Percentiles rank a stretch among this genome's conserved stretches.
Conservation (phyloP, 2,888 invertebrate species). For the Frankliniella intonsa region DNA sequence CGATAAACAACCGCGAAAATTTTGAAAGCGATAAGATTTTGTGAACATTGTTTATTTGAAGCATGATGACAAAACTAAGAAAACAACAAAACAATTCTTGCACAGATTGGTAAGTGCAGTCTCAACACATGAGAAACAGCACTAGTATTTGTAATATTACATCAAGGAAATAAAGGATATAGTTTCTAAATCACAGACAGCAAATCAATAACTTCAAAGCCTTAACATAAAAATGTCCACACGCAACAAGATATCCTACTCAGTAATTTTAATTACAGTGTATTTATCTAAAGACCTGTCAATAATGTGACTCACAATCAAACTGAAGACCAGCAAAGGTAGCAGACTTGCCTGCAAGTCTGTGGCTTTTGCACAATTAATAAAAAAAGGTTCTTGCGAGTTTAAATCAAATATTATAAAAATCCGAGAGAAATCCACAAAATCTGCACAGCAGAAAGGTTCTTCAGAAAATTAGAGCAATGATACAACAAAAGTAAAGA, state of each 20-base stretch:
- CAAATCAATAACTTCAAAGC: not conserved
- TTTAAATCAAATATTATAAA: not conserved
- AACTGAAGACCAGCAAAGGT: not conserved
- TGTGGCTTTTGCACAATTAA: not conserved
- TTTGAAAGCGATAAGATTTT: too few species aligned
- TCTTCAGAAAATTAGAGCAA: not conserved
- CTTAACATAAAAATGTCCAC: not conserved
- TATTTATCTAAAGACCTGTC: not conserved
- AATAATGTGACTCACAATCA: not conserved
- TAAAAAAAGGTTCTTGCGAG: not conserved
- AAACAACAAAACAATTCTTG: too few species aligned
- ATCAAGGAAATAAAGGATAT: not conserved
- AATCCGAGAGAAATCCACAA: not conserved
- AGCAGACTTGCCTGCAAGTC: not conserved
- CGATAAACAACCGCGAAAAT: too few species aligned
- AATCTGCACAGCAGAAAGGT: not conserved
- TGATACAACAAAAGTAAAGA: not conserved
- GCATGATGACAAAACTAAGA: too few species aligned
- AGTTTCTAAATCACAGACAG: constrained; percentile 13
- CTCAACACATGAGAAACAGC: too few species aligned
- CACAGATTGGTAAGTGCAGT: too few species aligned
- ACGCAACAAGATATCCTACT: not conserved
- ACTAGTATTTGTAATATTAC: too few species aligned
- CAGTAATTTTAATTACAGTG: not conserved
- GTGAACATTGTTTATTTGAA: too few species aligned